Base-by-base conservation (phyloP, 2,888 invertebrate genomes). In the Cerceris rybyensis region DNA sequence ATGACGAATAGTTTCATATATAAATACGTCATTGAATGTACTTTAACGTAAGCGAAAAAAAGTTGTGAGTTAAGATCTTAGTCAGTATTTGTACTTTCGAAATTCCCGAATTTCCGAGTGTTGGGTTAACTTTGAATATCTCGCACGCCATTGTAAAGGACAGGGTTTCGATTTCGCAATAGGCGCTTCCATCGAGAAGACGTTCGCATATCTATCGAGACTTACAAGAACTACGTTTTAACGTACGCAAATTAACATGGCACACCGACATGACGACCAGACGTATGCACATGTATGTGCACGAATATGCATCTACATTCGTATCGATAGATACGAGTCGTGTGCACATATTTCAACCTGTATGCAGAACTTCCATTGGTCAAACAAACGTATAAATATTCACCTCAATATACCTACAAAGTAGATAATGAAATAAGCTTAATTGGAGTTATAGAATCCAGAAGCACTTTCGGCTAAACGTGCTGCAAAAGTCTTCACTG, bases 341-440 rank as follows among this genome's bases (percentile, higher is more conserved):
- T n/a, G 50, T 5, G n/a, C 5, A 28, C 2, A 49, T 13, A 49
- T 13, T 46, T 49, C 13, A 17, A 17, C 46, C 9, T 46, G 61
- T 49, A 17, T 16, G 6, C n/a, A 43, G 13, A 39, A 13, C 28
- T 63, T 41, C 55, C 49, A 42, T 63, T 70, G 42, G 46, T 16
- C 8, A 63, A 14, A 8, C 49, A 17, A 59, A 43, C 57, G 54
- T 39, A 17, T 8, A 17, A 17, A 13, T 28, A 16, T 52, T 41
- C 46, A 28, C 39, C 7, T 6, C 42, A 16, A 42, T 6, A 2
- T 11, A 0, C 54, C 11, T 14, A 5, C 9, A 43, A 16, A 43
- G 59, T 43, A 52, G 54, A 67, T 67, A 17, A 73, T 50, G n/a
- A 50, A 50, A 57, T 57, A 54, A 66, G 49, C 49, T 54, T 60